A percentile compares a stretch with the other conserved stretches of the same genome.
Conservation (phyloP, 2,797 vertebrate species). For the Echiichthys vipera region DNA sequence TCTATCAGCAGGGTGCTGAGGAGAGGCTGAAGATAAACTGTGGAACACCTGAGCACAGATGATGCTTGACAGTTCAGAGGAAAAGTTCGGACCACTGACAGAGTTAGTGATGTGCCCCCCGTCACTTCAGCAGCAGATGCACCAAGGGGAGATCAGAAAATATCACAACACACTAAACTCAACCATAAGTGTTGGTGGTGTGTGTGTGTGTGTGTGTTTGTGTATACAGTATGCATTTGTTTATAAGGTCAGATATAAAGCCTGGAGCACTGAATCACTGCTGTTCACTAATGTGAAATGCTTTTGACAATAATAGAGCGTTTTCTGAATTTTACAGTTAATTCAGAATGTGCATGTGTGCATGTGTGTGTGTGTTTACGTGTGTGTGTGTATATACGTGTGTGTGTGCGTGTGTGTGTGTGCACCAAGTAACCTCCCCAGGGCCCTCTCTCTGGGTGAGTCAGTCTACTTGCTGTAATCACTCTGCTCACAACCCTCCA, state of each 20-base stretch:
- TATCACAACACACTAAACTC: constrained; percentile 59
- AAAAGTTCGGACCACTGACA: constrained; percentile 59
- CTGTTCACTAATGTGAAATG: constrained; percentile 47
- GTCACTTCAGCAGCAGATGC: constrained; percentile 55
- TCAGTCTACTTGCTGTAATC: constrained; percentile 84
- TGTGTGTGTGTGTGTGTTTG: not conserved
- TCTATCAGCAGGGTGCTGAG: constrained; percentile 75
- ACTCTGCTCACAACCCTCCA: constrained; percentile 74
- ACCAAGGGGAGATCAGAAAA: constrained; percentile 44
- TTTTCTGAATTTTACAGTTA: constrained; percentile 58
- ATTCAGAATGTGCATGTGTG: constrained; percentile 30
- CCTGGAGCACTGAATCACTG: constrained; percentile 39
- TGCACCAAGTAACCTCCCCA: constrained; percentile 64
- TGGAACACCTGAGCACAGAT: constrained; percentile 74
- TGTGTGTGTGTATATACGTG: constrained; percentile 15
- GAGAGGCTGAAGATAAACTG: constrained; percentile 72
- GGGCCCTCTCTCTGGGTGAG: constrained; percentile 78
- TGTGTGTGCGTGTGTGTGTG: constrained; percentile 39
- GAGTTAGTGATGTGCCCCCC: constrained; percentile 53
- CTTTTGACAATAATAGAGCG: constrained; percentile 57
- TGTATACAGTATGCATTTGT: constrained; percentile 38
- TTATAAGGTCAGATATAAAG: constrained; percentile 24
- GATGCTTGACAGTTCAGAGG: constrained; percentile 74
- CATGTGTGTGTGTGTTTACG: constrained; percentile 9
- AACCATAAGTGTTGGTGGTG: constrained; percentile 37